Evolutionary conservation across 2,797 vertebrate species (phyloP).

Genomic region (Gallirallus australis): DNA sequence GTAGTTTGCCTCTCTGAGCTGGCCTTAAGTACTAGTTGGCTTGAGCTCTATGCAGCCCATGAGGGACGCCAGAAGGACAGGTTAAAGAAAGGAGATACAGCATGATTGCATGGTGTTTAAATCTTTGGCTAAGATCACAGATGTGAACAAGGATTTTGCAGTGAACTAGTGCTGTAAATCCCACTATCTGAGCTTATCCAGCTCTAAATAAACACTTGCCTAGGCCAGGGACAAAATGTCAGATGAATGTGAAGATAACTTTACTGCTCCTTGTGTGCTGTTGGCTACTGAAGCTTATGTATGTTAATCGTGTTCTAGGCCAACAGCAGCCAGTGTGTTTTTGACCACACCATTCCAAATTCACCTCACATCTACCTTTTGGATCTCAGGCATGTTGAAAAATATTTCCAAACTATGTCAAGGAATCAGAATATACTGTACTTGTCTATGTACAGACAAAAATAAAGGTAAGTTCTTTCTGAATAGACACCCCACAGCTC

Average conservation of each 20-base stretch:
- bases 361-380: neutral
- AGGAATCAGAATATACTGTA: neutral
- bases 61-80: neutral
- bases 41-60: neutral
- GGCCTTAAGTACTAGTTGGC: neutral
- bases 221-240: neutral
- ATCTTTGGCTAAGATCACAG: neutral
- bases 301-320: neutral
- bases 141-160: neutral
- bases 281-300: neutral
- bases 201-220: neutral
- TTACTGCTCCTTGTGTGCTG: neutral
- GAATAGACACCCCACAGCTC: neutral
- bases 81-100: neutral
- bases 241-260: neutral
- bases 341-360: neutral
- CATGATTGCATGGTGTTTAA: neutral
- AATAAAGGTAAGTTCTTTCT: neutral
- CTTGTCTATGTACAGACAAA: neutral
- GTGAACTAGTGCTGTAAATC: neutral
- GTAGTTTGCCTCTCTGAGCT: neutral
- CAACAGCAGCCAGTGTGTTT: neutral
- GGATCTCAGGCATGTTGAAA: neutral
- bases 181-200: neutral
- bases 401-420: neutral